Evolutionary conservation across 2,113 vertebrate genomes (phyloP).

Genomic region (Colaptes auratus): DNA sequence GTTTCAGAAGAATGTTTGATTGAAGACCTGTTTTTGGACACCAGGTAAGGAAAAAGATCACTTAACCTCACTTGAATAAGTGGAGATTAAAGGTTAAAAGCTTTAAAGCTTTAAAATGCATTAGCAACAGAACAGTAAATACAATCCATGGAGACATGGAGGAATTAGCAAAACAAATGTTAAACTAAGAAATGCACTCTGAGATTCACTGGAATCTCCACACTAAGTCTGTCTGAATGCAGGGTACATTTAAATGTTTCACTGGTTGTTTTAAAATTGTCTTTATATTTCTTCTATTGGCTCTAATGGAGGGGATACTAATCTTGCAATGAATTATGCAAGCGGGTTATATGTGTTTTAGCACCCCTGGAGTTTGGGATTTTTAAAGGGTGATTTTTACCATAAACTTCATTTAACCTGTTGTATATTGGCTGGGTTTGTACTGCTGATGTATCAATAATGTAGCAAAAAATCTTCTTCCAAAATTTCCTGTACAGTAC

Average conservation of each 20-base stretch:
- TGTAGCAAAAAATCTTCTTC: neutral
- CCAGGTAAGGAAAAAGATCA: slow-evolving; percentile 72
- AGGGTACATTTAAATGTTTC: slow-evolving; percentile 52
- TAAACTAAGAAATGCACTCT: slow-evolving; percentile 72
- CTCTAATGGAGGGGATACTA: slow-evolving; percentile 50
- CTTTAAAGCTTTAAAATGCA: slow-evolving; percentile 79
- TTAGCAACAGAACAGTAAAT: slow-evolving; percentile 81
- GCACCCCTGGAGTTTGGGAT: neutral
- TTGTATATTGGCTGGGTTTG: neutral
- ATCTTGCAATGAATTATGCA: slow-evolving; percentile 32
- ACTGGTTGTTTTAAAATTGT: slow-evolving; percentile 61
- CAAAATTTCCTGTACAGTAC: neutral
- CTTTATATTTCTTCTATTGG: slow-evolving; percentile 60
- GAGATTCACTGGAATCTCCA: slow-evolving; percentile 64
- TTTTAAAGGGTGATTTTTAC: slow-evolving; percentile 3
- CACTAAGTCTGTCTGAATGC: slow-evolving; percentile 60
- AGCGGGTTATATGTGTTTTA: slow-evolving; percentile 9
- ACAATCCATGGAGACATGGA: slow-evolving; percentile 72
- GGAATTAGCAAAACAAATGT: slow-evolving; percentile 82
- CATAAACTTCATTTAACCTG: neutral
- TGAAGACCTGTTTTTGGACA: slow-evolving; percentile 77
- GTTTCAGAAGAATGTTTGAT: slow-evolving; percentile 71
- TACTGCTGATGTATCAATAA: neutral
- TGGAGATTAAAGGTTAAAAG: slow-evolving; percentile 84
- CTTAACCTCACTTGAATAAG: slow-evolving; percentile 79